Percentiles rank a stretch among this genome's conserved stretches.
phyloP scores from a whole-genome alignment of 2,113 vertebrate species.

The Anguilla japonica region DNA sequence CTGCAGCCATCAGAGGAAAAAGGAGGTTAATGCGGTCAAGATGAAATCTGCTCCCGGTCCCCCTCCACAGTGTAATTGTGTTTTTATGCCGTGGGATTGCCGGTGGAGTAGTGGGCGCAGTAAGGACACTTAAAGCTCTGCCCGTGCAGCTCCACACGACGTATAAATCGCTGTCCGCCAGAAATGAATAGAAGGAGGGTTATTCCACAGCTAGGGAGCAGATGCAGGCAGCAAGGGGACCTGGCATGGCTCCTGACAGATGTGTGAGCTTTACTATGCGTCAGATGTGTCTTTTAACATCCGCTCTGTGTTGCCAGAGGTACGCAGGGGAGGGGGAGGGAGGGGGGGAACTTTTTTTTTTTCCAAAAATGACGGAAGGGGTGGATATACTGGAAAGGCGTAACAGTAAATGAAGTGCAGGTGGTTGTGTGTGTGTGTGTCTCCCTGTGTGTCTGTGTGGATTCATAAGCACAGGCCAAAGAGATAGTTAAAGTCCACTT shows the following conservation, averaged over 20 bases:
- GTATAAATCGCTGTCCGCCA: neutral
- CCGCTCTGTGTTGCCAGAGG: neutral
- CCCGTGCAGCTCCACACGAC: neutral
- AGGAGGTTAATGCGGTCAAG: neutral
- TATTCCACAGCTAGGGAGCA: neutral
- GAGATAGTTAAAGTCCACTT: neutral
- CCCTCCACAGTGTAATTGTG: neutral
- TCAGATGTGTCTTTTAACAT: constrained; percentile 11
- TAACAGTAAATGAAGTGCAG: neutral
- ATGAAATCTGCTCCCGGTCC: neutral
- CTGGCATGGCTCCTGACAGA: neutral
- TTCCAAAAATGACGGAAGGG: neutral
- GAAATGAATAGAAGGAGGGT: neutral
- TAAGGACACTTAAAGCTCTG: neutral
- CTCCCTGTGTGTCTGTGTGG: neutral
- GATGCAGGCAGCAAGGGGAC: neutral
- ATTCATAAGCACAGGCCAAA: neutral
- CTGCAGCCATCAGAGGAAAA: neutral
- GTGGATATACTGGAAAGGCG: neutral
- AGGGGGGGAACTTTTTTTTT: neutral
- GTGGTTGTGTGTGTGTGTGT: neutral
- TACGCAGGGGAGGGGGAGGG: too few species aligned
- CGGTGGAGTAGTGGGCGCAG: neutral
- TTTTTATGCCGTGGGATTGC: constrained; percentile 2
- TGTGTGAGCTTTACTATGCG: neutral